Evolutionary conservation across 2,113 vertebrate genomes (phyloP), one percentile per base, ranked within the genome.

Genomic region (Grantiella picta): DNA sequence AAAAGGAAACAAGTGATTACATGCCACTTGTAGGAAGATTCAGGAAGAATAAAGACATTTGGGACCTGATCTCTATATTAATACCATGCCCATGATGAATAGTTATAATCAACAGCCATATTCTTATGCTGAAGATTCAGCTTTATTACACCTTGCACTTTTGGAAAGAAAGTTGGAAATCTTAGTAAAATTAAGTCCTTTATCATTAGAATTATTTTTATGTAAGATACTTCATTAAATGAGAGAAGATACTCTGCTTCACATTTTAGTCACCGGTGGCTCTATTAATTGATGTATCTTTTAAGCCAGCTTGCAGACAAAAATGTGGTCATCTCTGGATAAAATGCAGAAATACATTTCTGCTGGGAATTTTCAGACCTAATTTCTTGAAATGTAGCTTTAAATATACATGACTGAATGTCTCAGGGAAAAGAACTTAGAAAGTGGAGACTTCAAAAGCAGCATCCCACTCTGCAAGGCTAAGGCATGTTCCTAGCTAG

Each of bases 291-390:
- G 77, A 84, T 89, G 13, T 27, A 35, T 75, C 89, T 90, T 93
- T 91, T 56, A 92, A 95, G 70, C 38, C 6, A 4, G 45, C 31
- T 65, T 31, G 47, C 82, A 92, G 84, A 84, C 60, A 84, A 82
- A 95, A 94, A 89, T 7, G 40, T 95, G 91, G 94, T 90, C 83
- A 91, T 89, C 61, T 76, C 66, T 21, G 45, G 81, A 53, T 95
- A 86, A 89, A 96, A 89, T 0, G 23, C 69, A 92, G 57, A 95
- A 79, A 45, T 68, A 68, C 57, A 82, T 68, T 79, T 87, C 89
- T 95, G 38, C 52, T 92, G 93, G 84, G 86, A 93, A 91, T 94
- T 95, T 95, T 69, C 86, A 96, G 89, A 92, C 93, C 91, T 85
- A 75, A 89, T 95, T 95, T 91, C 80, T 86, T 47, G 60, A 92